Conservation (phyloP, 2,888 invertebrate genomes). For the Ophioninae sp. region DNA sequence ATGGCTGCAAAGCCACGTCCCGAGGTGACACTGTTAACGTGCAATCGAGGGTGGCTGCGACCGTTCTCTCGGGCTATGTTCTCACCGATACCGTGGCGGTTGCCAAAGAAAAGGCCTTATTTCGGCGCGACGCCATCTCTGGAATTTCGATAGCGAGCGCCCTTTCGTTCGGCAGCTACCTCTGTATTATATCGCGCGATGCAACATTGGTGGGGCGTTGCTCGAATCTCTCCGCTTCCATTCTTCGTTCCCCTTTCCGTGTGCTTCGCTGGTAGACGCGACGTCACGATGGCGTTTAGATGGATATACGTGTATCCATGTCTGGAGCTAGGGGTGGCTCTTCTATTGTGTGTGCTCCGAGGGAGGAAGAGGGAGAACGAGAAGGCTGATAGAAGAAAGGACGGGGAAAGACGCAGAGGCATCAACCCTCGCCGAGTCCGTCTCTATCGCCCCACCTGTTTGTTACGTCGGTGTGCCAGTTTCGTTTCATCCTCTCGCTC, state of each 20-base stretch:
- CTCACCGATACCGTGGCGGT: background rate
- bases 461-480: conserved; percentile 53
- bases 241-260: conserved; percentile 1
- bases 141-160: too few relatives aligned
- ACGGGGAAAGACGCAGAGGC: background rate
- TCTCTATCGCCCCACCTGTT: conserved; percentile 47
- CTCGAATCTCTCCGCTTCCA: conserved; percentile 1
- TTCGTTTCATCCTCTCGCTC: conserved; percentile 23
- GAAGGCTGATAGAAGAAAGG: too few relatives aligned
- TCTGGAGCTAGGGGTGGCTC: conserved; percentile 1
- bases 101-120: background rate
- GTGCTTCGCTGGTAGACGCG: conserved; percentile 9
- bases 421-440: background rate
- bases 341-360: conserved; percentile 5
- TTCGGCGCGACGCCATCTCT: background rate
- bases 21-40: conserved; percentile 32
- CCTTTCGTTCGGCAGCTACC: background rate
- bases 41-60: background rate
- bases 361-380: background rate
- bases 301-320: conserved; percentile 11
- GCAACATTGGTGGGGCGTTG: background rate
- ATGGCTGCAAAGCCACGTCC: background rate
- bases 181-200: background rate
- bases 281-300: conserved; percentile 15
- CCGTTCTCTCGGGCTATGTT: conserved; percentile 6